Evolutionary conservation across 2,113 vertebrate genomes (phyloP).

Genomic region (Polypterus senegalus): DNA sequence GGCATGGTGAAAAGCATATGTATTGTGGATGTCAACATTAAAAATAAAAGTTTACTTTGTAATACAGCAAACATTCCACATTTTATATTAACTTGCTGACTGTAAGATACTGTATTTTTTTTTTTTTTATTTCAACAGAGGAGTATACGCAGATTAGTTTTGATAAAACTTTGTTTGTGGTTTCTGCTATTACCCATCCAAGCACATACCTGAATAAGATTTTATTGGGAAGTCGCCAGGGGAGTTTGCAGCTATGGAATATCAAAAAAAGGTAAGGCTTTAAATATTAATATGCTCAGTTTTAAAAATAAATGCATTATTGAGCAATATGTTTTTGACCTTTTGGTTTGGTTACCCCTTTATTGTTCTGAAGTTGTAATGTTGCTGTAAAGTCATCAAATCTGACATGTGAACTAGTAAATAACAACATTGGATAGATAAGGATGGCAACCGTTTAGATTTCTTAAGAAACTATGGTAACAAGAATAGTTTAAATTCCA

Average conservation of each 20-base stretch:
- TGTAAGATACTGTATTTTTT: constrained; percentile 13
- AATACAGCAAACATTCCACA: not conserved
- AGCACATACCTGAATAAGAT: constrained; percentile 96
- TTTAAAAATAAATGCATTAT: too few relatives aligned
- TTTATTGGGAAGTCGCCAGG: constrained; percentile 84
- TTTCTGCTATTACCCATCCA: constrained; percentile 82
- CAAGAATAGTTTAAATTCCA: too few relatives aligned
- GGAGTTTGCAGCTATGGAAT: constrained; percentile 89
- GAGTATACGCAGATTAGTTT: constrained; percentile 73
- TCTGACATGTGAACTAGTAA: too few relatives aligned
- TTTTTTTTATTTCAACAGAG: constrained; percentile 46
- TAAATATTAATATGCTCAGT: too few relatives aligned
- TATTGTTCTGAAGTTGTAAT: too few relatives aligned
- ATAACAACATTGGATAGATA: too few relatives aligned
- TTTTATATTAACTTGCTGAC: constrained; percentile 3
- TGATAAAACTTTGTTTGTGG: constrained; percentile 64
- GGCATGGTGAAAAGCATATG: too few relatives aligned
- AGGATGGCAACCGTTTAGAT: too few relatives aligned
- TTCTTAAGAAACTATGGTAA: too few relatives aligned
- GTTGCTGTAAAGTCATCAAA: too few relatives aligned
- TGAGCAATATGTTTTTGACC: too few relatives aligned
- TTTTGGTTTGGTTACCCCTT: too few relatives aligned
- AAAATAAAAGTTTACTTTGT: not conserved
- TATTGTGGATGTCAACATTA: constrained; percentile 1
- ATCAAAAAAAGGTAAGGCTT: constrained; percentile 79